Evolutionary conservation across 2,113 vertebrate genomes (phyloP).

Genomic region (Rhodinocichla rosea): DNA sequence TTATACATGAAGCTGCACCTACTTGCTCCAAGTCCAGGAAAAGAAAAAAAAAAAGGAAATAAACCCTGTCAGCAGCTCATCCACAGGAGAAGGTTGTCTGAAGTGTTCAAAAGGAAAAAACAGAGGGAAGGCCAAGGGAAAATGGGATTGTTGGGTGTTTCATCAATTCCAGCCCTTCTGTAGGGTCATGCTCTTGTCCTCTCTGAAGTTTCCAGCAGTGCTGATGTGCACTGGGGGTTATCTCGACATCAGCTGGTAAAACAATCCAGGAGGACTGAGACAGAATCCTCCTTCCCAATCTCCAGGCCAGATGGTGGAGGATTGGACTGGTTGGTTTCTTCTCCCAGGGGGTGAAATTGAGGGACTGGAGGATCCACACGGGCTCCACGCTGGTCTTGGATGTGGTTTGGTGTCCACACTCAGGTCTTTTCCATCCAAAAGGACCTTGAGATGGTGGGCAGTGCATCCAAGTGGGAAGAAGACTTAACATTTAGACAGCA

Average conservation of each 20-base stretch:
- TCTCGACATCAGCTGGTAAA: not conserved
- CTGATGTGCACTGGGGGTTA: not conserved
- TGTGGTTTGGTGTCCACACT: not conserved
- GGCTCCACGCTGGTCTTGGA: not conserved
- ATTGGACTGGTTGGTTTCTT: not conserved
- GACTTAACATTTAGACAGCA: not conserved
- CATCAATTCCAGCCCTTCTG: not conserved
- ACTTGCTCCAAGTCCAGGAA: not conserved
- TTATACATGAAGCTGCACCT: not conserved
- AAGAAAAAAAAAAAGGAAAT: not conserved
- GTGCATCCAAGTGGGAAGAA: not conserved
- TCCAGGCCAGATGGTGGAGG: not conserved
- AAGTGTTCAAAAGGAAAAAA: not conserved
- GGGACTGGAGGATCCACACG: rapidly evolving
- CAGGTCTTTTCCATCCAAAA: not conserved
- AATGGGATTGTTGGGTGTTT: not conserved
- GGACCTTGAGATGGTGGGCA: not conserved
- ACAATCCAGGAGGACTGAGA: not conserved
- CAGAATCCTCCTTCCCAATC: not conserved
- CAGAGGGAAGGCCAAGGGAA: not conserved
- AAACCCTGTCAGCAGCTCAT: not conserved
- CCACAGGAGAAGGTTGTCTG: not conserved
- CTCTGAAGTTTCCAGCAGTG: not conserved
- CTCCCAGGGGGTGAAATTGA: not conserved
- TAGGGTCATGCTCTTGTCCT: not conserved